phyloP scores from a whole-genome alignment of 2,888 invertebrate genomes.

The Theretra japonica region DNA sequence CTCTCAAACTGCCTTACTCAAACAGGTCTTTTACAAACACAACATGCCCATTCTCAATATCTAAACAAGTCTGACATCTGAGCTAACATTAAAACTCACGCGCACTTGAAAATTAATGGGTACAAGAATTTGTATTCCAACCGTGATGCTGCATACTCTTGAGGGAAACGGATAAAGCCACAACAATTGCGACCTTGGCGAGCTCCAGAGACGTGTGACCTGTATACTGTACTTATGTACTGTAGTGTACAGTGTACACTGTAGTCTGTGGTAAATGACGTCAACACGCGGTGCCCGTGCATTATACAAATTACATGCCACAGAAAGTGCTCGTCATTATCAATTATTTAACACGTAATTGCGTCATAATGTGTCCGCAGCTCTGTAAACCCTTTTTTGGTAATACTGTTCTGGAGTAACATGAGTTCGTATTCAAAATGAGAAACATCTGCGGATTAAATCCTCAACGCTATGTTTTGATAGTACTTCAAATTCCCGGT shows the following conservation, averaged over 20 bases:
- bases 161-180: constrained; percentile 22
- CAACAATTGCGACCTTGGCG: constrained; percentile 23
- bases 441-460: too few species aligned
- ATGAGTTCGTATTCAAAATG: too few species aligned
- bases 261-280: constrained; percentile 15
- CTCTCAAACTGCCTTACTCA: neutral
- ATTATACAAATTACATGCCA: neutral
- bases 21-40: neutral
- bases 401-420: too few species aligned
- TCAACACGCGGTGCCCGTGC: neutral
- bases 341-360: neutral
- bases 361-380: too few species aligned
- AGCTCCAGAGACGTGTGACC: constrained; percentile 21
- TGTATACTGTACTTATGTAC: neutral
- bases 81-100: neutral
- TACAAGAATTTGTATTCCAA: neutral
- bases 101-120: neutral
- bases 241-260: too few species aligned
- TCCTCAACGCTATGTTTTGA: too few species aligned
- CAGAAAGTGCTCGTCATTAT: neutral
- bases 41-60: neutral
- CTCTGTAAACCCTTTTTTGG: too few species aligned
- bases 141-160: constrained; percentile 10
- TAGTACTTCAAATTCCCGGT: too few species aligned
- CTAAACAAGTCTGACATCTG: neutral